Base-by-base conservation (phyloP, 1,140 invertebrate genomes). In the Caenorhabditis briggsae region DNA sequence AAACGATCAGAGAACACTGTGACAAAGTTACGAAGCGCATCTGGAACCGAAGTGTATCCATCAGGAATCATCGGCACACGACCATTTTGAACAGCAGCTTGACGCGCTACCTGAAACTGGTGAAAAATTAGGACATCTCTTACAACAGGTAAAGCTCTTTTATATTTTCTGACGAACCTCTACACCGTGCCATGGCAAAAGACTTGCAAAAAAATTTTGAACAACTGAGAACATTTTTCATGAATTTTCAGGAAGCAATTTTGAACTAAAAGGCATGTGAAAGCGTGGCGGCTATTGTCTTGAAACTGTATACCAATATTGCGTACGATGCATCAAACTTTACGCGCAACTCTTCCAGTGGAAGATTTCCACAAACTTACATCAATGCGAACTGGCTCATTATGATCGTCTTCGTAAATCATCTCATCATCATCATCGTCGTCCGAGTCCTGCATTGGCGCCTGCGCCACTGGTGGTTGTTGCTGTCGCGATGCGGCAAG, bases 41-140 rank as follows among this genome's bases (percentile, higher is more conserved):
- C 85, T 2, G 50, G 20, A n/a, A 86, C 56, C 6, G 64, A 78
- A 14, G 23, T 16, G 41, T 48, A 70, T 16, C 70, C 85, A 20
- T 59, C 43, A 3, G 85, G 85, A 61, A 86, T 86, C 70, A 86
- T 70, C 8, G 85, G 85, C 23, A 82, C 46, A 23, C 70, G 50
- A 9, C 70, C 84, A 43, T 78, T 78, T 16, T 56, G 20, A 11
- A 50, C 16, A 23, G 20, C 83, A 25, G 0, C 83, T 16, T 41
- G 41, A 14, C 11, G 18, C 5, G 23, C 43, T 9, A 48, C 18
- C 46, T 84, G 41, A 50, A 46, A 25, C 20, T 78, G 23, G 33
- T 46, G 2, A 41, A 78, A 41, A 25, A 61, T 20, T 33, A 2
- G 3, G 0, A 33, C 11, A 25, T 61, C 9, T 61, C 6, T 33